Conservation (phyloP, 2,888 invertebrate genomes). For the Rapana venosa region DNA sequence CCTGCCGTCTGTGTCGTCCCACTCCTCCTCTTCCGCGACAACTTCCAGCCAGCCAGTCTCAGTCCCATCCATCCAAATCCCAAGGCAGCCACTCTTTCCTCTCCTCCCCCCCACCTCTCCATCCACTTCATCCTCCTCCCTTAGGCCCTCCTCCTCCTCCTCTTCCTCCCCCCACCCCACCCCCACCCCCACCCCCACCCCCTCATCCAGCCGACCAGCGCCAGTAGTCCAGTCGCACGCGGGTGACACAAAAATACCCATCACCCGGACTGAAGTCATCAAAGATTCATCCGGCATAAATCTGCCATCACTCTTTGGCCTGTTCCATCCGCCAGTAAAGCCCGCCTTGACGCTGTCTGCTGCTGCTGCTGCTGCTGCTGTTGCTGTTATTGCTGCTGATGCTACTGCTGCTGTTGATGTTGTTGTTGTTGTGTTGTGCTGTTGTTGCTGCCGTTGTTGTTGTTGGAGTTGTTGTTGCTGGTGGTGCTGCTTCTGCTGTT, state of each 20-base stretch:
- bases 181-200: not conserved
- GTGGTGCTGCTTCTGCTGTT: too few species aligned
- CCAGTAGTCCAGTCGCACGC: too few species aligned
- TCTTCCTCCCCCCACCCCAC: not conserved
- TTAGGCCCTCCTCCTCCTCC: not conserved
- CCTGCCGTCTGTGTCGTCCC: not conserved
- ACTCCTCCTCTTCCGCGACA: not conserved
- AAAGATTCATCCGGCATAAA: constrained; percentile 36
- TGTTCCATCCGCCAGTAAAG: too few species aligned
- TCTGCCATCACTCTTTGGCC: constrained; percentile 16
- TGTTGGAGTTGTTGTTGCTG: too few species aligned
- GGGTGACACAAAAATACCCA: not conserved
- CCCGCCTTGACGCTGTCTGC: not conserved
- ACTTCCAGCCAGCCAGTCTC: not conserved
- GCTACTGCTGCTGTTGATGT: too few species aligned
- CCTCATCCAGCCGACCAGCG: not conserved
- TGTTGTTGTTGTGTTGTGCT: not conserved
- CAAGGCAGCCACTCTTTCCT: not conserved
- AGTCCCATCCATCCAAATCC: not conserved
- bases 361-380: not conserved
- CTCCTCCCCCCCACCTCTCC: not conserved
- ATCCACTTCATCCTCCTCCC: not conserved
- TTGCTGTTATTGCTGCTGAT: too few species aligned
- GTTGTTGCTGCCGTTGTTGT: not conserved
- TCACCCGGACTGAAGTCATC: constrained; percentile 11